Base-by-base conservation (phyloP, 2,797 vertebrate genomes). In the Oryzias dopingdopingensis region DNA sequence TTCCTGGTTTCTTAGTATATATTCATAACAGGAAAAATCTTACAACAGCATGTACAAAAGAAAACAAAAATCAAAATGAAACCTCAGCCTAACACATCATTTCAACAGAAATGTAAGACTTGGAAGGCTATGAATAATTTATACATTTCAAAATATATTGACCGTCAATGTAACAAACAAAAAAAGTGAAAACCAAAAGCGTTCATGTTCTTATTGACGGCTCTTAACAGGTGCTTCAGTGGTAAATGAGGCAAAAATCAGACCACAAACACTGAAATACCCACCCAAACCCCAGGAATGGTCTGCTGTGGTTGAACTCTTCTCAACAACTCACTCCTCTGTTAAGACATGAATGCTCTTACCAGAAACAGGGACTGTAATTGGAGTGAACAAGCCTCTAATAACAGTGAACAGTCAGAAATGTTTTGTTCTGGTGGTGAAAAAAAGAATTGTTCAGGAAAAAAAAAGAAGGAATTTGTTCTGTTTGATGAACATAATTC, bases 41-140 rank as follows among this genome's bases (percentile, higher is more conserved):
- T 94, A 95, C 93, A 95, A 94, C 93, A 93, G 92, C 94, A 94
- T 94, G 93, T 96, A 96, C 94, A 96, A 96, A 97, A 95, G 88
- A 92, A 81, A 37, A 37, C 8, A 6, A 13, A 93, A 93, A 82
- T 74, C 89, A 91, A 80, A 90, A 92, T 87, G 84, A 89, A 89
- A 79, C 49, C 68, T 85, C 79, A 69, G 90, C 93, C 94, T 95
- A 94, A 93, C 89, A 85, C 93, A 93, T 94, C 89, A 92, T 86
- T 94, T 94, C 90, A 92, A 94, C 92, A 95, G 93, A 95, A 96
- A 96, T 89, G 90, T 91, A 93, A 88, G 86, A 92, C 88, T 90
- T 89, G 91, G 76, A 87, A 86, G 74, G 83, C 91, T 90, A 94
- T 92, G 94, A 96, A 95, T 95, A 95, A 95, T 93, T 95, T 95